Percentiles rank a stretch among this genome's conserved stretches.
These are phyloP conservation scores for Drosophila formosana DNA, from an alignment of 2,888 invertebrate species.

Conservation along the genomic window DNA sequence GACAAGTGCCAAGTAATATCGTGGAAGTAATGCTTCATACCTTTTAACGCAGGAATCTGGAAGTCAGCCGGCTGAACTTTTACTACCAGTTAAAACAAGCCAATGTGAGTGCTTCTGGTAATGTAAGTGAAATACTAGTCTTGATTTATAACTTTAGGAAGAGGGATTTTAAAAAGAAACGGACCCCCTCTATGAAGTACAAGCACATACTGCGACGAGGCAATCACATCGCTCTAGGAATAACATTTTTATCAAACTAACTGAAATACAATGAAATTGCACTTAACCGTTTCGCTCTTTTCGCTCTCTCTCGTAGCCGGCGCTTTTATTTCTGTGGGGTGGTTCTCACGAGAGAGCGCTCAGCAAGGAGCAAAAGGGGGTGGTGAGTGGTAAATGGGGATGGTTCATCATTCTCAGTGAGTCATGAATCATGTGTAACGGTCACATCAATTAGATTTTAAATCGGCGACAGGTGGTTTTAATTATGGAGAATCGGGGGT, in stretches of 20 bases:
- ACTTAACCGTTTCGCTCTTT: conserved; percentile 45
- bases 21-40: background rate
- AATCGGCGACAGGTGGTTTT: conserved; percentile 47
- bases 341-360: background rate
- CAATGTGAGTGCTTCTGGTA: background rate
- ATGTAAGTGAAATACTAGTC: background rate
- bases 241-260: conserved; percentile 1
- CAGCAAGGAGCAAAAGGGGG: background rate
- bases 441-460: conserved; percentile 1
- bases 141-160: background rate
- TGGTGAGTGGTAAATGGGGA: conserved; percentile 1
- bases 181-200: background rate
- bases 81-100: background rate
- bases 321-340: conserved; percentile 30
- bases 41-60: background rate
- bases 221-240: conserved; percentile 4
- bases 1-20: background rate
- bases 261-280: conserved; percentile 1
- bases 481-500: conserved; percentile 14
- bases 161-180: background rate
- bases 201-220: conserved; percentile 1
- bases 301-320: background rate
- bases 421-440: conserved; percentile 8
- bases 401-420: background rate
- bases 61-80: background rate